Evolutionary conservation across 2,113 vertebrate genomes (phyloP).

Genomic region (Xiphophorus maculatus): DNA sequence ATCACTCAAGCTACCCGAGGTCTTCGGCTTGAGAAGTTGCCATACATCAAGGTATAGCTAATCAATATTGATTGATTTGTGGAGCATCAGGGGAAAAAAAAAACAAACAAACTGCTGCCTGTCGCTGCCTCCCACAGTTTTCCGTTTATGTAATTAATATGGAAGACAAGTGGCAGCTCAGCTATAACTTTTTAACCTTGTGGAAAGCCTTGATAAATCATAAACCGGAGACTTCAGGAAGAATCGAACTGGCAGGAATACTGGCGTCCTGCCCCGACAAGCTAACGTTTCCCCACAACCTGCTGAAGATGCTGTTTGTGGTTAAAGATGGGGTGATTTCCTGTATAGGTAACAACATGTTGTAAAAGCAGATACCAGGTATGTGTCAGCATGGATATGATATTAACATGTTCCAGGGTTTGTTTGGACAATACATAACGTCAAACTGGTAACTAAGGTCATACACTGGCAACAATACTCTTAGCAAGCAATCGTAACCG

Average conservation of each 20-base stretch:
- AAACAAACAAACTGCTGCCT: slow-evolving; percentile 42
- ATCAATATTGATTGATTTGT: slow-evolving; percentile 74
- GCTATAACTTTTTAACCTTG: slow-evolving; percentile 72
- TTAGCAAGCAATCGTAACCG: too few species aligned
- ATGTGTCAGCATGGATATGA: slow-evolving; percentile 7
- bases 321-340: not conserved
- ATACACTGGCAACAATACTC: too few species aligned
- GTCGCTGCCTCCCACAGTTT: slow-evolving; percentile 30
- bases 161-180: slow-evolving; percentile 54
- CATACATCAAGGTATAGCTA: slow-evolving; percentile 73
- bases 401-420: slow-evolving; percentile 25
- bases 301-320: not conserved
- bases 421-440: not conserved
- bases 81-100: slow-evolving; percentile 36
- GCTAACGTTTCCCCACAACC: slow-evolving; percentile 1
- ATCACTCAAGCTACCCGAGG: slow-evolving; percentile 74
- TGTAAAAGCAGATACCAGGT: not conserved
- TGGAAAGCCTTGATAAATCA: slow-evolving; percentile 58
- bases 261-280: slow-evolving; percentile 6
- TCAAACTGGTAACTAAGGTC: too few species aligned
- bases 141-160: slow-evolving; percentile 70
- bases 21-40: slow-evolving; percentile 62
- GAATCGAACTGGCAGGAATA: slow-evolving; percentile 21
- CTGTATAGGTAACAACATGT: slow-evolving; percentile 16
- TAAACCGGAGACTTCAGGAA: not conserved